Percentiles rank a stretch among this genome's conserved stretches.
phyloP scores from a whole-genome alignment of 1,140 invertebrate species.

The Drosophila gunungcola region DNA sequence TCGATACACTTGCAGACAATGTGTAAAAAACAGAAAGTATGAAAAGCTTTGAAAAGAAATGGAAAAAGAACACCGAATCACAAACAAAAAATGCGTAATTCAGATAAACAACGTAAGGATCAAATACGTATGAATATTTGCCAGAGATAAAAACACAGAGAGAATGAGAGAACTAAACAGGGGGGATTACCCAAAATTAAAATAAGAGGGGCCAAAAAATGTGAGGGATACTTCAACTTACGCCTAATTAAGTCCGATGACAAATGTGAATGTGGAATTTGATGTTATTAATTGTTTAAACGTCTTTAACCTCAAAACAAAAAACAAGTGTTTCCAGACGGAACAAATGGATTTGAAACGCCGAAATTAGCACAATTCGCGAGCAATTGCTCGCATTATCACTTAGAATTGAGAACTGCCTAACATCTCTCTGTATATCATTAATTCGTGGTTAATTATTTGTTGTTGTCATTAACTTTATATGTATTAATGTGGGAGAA shows the following conservation, averaged over 20 bases:
- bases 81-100: slow-evolving; percentile 14
- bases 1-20: slow-evolving; percentile 85
- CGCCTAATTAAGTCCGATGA: slow-evolving; percentile 2
- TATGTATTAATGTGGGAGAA: slow-evolving; percentile 20
- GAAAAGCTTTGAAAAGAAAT: slow-evolving; percentile 34
- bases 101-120: slow-evolving; percentile 39
- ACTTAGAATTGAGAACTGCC: slow-evolving; percentile 1
- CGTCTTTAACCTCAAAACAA: slow-evolving; percentile 3
- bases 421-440: slow-evolving; percentile 1
- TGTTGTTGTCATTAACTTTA: slow-evolving; percentile 28
- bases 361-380: slow-evolving; percentile 28
- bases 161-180: background rate
- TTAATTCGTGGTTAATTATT: slow-evolving; percentile 7
- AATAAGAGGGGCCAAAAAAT: background rate
- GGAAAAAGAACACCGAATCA: slow-evolving; percentile 20
- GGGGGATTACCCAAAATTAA: slow-evolving; percentile 1
- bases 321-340: slow-evolving; percentile 7
- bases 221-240: background rate
- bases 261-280: slow-evolving; percentile 5
- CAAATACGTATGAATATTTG: slow-evolving; percentile 20
- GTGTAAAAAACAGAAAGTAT: slow-evolving; percentile 78
- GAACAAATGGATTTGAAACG: slow-evolving; percentile 21
- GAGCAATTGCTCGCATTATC: slow-evolving; percentile 10
- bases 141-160: slow-evolving; percentile 2
- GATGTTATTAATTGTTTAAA: slow-evolving; percentile 23